A percentile compares a stretch with the other conserved stretches of the same genome.
Evolutionary conservation across 2,888 invertebrate species (phyloP).

Genomic region (Keiferia lycopersicella): DNA sequence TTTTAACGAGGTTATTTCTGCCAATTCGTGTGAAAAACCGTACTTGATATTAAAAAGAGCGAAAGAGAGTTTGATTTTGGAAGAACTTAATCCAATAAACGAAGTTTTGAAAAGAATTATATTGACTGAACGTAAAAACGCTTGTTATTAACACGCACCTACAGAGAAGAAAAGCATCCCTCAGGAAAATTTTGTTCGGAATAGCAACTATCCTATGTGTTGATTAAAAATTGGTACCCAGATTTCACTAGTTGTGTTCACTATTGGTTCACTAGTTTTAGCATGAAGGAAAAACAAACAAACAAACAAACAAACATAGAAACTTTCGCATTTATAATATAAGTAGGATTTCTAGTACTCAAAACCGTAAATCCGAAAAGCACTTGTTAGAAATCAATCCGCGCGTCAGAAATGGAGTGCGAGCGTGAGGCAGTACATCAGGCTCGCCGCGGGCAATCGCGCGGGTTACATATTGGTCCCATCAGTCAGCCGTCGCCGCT

Average conservation of each 20-base stretch:
- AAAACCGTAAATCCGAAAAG: slow-evolving; percentile 3
- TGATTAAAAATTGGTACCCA: too few relatives aligned
- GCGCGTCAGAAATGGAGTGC: slow-evolving; percentile 25
- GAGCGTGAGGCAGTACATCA: slow-evolving; percentile 31
- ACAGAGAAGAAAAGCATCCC: too few relatives aligned
- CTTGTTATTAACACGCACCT: too few relatives aligned
- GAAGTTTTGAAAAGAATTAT: background rate
- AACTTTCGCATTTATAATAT: too few relatives aligned
- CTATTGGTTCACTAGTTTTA: too few relatives aligned
- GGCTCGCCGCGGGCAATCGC: slow-evolving; percentile 44
- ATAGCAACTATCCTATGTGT: too few relatives aligned
- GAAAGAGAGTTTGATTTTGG: background rate
- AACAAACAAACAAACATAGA: too few relatives aligned
- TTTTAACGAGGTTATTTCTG: background rate
- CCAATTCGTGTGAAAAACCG: background rate
- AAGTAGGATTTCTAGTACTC: background rate
- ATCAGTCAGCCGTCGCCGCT: slow-evolving; percentile 49
- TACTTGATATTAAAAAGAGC: background rate
- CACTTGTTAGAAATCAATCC: slow-evolving; percentile 27
- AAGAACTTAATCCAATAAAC: too few relatives aligned
- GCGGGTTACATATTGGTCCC: slow-evolving; percentile 62
- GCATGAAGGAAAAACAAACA: too few relatives aligned
- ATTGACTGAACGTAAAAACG: background rate
- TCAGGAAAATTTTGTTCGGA: too few relatives aligned
- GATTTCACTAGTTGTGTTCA: too few relatives aligned